These are phyloP conservation scores for Silurus aristotelis DNA, from an alignment of 2,797 vertebrate species.

Conservation along the genomic window DNA sequence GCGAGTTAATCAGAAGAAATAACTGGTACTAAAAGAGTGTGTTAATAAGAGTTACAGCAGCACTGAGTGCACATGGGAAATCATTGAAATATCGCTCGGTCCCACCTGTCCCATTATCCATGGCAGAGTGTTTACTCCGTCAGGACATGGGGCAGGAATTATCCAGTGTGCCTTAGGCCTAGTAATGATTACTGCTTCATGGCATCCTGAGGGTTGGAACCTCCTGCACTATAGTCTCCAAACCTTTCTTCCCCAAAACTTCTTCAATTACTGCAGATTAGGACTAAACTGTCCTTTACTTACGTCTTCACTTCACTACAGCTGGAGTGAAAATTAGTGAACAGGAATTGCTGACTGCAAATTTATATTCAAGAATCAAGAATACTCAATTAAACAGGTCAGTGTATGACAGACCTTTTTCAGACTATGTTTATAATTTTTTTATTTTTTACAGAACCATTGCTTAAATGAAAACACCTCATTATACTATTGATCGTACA, in stretches of 20 bases:
- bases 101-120: conserved; percentile 6
- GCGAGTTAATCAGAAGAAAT: conserved; percentile 16
- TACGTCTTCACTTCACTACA: not conserved
- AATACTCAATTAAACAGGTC: not conserved
- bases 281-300: not conserved
- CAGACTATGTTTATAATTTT: too few species aligned
- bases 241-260: not conserved
- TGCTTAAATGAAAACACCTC: not conserved
- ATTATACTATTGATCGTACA: not conserved
- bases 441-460: not conserved
- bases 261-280: not conserved
- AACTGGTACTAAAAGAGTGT: not conserved
- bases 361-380: too few species aligned
- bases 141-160: not conserved
- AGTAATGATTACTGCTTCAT: not conserved
- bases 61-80: not conserved
- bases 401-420: not conserved
- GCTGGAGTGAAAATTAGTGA: not conserved
- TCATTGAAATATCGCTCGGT: not conserved
- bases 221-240: not conserved
- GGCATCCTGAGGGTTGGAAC: not conserved
- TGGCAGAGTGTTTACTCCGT: not conserved
- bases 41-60: not conserved
- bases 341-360: not conserved
- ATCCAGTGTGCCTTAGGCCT: not conserved